Conservation (phyloP, 2,888 invertebrate species). For the Athrips mouffetella region DNA sequence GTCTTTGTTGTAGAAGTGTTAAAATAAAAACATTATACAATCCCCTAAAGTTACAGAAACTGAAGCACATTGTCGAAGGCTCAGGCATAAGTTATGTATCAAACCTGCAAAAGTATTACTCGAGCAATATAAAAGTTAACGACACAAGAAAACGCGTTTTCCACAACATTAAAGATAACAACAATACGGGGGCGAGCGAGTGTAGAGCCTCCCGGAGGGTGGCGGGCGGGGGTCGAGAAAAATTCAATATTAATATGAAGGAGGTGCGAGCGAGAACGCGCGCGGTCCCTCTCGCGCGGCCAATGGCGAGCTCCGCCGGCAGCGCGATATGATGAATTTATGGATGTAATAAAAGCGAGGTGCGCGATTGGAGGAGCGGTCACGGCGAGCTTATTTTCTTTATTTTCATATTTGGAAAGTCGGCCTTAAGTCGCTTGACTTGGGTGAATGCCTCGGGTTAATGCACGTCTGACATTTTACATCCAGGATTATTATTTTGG, state of each 20-base stretch:
- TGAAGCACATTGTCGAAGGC: too few species aligned
- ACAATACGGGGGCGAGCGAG: slow-evolving; percentile 78
- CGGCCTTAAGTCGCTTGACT: slow-evolving; percentile 60
- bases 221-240: slow-evolving; percentile 80
- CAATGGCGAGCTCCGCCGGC: slow-evolving; percentile 75
- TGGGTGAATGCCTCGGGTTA: slow-evolving; percentile 37
- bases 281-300: slow-evolving; percentile 72
- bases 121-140: slow-evolving; percentile 79
- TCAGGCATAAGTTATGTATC: slow-evolving; percentile 67
- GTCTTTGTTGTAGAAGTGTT: too few species aligned
- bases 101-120: slow-evolving; percentile 76
- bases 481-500: slow-evolving; percentile 34
- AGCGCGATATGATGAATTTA: slow-evolving; percentile 87
- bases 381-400: slow-evolving; percentile 77
- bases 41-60: too few species aligned
- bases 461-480: slow-evolving; percentile 51
- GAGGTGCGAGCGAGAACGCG: slow-evolving; percentile 80
- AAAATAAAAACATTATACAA: too few species aligned
- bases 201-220: slow-evolving; percentile 77
- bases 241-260: slow-evolving; percentile 90
- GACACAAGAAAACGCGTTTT: slow-evolving; percentile 80
- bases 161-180: slow-evolving; percentile 80
- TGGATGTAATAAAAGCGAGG: slow-evolving; percentile 87
- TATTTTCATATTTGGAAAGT: slow-evolving; percentile 77
- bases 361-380: slow-evolving; percentile 81